Conservation (phyloP, 2,113 vertebrate genomes). For the Seriola rivoliana region DNA sequence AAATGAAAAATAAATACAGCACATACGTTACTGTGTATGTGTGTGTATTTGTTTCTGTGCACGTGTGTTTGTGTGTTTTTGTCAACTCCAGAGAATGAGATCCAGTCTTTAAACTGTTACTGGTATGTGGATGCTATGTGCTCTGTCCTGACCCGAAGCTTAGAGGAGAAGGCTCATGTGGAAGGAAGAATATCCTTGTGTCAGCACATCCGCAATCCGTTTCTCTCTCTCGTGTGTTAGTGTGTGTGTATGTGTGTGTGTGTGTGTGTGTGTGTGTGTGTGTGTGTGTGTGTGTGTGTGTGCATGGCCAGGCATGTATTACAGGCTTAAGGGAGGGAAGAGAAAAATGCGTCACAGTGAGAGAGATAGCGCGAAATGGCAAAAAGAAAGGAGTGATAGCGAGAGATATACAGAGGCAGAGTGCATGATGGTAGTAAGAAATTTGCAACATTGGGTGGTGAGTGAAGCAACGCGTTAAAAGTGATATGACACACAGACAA, state of each 20-base stretch:
- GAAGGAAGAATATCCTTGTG: slow-evolving; percentile 71
- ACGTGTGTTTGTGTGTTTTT: slow-evolving; percentile 28
- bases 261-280: slow-evolving; percentile 27
- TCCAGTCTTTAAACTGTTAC: slow-evolving; percentile 40
- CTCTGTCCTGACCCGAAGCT: slow-evolving; percentile 65
- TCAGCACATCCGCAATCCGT: slow-evolving; percentile 73
- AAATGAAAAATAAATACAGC: slow-evolving; percentile 36
- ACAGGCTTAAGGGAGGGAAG: slow-evolving; percentile 59
- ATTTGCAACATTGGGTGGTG: slow-evolving; percentile 34
- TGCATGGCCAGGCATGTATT: slow-evolving; percentile 52
- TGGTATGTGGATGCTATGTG: slow-evolving; percentile 47
- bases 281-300: slow-evolving; percentile 17
- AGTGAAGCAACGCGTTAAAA: slow-evolving; percentile 54
- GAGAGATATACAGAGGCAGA: slow-evolving; percentile 21
- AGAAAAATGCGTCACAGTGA: slow-evolving; percentile 50
- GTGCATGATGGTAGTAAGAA: slow-evolving; percentile 22
- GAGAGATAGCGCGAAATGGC: slow-evolving; percentile 46
- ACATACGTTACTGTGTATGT: background rate
- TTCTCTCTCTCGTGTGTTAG: background rate
- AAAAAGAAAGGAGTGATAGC: slow-evolving; percentile 42
- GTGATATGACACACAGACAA: slow-evolving; percentile 50
- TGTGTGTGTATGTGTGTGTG: slow-evolving; percentile 20
- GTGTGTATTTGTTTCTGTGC: slow-evolving; percentile 19
- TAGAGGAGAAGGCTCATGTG: slow-evolving; percentile 64
- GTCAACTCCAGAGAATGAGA: slow-evolving; percentile 22